Percentiles rank a stretch among this genome's conserved stretches.
These are phyloP conservation scores for Drosophila eohydei DNA, from an alignment of 2,888 invertebrate genomes.

Conservation along the genomic window DNA sequence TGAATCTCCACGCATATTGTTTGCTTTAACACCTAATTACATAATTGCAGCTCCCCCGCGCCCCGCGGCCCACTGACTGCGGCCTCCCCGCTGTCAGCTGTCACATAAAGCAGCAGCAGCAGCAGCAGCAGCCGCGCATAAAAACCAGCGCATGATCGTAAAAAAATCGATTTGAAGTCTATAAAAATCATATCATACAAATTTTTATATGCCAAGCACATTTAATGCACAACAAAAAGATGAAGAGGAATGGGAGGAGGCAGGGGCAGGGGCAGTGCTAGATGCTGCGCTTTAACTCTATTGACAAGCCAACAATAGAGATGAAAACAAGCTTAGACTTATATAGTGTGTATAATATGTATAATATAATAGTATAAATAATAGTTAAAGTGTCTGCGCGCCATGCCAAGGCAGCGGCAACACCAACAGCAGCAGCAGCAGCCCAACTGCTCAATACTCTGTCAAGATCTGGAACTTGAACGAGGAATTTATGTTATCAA, in stretches of 20 bases:
- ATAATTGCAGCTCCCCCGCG: slow-evolving; percentile 57
- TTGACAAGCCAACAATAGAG: slow-evolving; percentile 39
- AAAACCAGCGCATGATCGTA: slow-evolving; percentile 71
- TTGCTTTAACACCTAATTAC: slow-evolving; percentile 74
- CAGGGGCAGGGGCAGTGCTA: background rate
- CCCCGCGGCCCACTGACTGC: background rate
- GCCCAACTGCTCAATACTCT: background rate
- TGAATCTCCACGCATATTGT: slow-evolving; percentile 45
- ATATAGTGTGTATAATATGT: slow-evolving; percentile 1
- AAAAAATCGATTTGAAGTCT: slow-evolving; percentile 80
- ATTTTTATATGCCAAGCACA: slow-evolving; percentile 72
- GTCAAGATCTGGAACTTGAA: background rate
- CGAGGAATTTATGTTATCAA: background rate
- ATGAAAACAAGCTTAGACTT: slow-evolving; percentile 13
- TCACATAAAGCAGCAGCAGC: slow-evolving; percentile 70
- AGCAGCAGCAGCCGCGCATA: slow-evolving; percentile 52
- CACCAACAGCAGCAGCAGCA: background rate
- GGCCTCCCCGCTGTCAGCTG: slow-evolving; percentile 42
- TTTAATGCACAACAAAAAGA: slow-evolving; percentile 27
- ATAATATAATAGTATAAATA: slow-evolving; percentile 10
- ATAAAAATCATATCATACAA: slow-evolving; percentile 79
- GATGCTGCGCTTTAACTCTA: slow-evolving; percentile 39
- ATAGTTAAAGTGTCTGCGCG: background rate
- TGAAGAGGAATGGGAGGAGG: background rate
- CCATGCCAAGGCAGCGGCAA: background rate